Evolutionary conservation across 2,797 vertebrate genomes (phyloP), one percentile per base, ranked within the genome.

Genomic region (Adrianichthys oophorus): DNA sequence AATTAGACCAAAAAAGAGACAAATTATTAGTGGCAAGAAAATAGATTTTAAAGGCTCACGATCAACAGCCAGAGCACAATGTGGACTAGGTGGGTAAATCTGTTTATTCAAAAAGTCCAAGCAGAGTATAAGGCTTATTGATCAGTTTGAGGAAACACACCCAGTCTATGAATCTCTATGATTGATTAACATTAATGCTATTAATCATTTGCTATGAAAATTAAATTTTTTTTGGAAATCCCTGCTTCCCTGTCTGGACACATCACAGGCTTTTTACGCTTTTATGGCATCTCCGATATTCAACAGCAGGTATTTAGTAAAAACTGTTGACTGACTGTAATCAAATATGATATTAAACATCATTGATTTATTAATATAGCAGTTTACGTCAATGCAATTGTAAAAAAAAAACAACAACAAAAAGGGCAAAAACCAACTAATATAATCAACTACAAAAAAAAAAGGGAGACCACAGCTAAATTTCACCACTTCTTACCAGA

Each of bases 131-230:
- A 89, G 80, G 51, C 80, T 76, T 85, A 88, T 82, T 86, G 85
- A 91, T 90, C 69, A 73, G 76, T 57, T 52, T 67, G 80, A 85
- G 56, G 60, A 69, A 72, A 77, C 37, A 56, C 68, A 64, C 83
- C 87, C 88, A 83, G 63, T 87, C 73, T 80, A 82, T 55, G 61
- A 74, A 69, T 76, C 64, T 56, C 51, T 40, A 21, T 21, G 19
- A 21, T 2, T 21, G 19, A 21, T 21, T 21, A 21, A 58, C 59
- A 69, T 49, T 74, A 88, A 91, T 89, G 83, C 68, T 76, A 86
- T 75, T 73, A 82, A 79, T 75, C 29, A 49, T 63, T 89, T 91
- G 73, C 85, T 76, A 37, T 12, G 85, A 86, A 90, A 90, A 69
- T 74, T 15, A 41, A 75, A 70, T 79, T 41, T 50, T 74, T 83